Percentiles rank a stretch among this genome's conserved stretches.
Evolutionary conservation across 2,888 invertebrate species (phyloP).

Genomic region (Catocala nupta): DNA sequence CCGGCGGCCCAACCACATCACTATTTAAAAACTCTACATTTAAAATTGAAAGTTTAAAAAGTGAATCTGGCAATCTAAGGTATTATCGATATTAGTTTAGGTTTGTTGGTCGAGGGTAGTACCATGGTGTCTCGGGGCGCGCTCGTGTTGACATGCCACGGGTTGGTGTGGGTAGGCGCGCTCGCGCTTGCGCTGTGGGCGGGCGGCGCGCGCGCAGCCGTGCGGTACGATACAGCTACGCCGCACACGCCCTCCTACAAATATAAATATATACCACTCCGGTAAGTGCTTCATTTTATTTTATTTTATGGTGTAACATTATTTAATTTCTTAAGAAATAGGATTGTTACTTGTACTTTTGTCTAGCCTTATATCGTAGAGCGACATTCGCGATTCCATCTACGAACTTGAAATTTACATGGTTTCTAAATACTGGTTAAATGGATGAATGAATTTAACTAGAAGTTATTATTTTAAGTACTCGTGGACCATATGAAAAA

Average conservation of each 20-base stretch:
- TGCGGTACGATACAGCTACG: conserved; percentile 78
- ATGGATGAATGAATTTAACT: too few species aligned
- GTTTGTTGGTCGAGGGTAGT: conserved; percentile 27
- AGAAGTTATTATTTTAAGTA: too few species aligned
- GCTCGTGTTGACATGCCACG: conserved; percentile 69
- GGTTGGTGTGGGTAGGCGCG: conserved; percentile 67
- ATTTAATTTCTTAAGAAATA: too few species aligned
- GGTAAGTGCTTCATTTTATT: conserved; percentile 65
- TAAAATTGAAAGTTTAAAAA: conserved; percentile 32
- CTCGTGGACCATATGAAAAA: too few species aligned
- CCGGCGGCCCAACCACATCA: conserved; percentile 64
- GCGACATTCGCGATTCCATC: too few species aligned
- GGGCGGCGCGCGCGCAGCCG: conserved; percentile 68
- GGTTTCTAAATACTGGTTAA: too few species aligned
- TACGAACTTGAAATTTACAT: too few species aligned
- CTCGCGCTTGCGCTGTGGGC: conserved; percentile 73
- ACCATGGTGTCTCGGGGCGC: conserved; percentile 67
- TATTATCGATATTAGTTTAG: conserved; percentile 9
- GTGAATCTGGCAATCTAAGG: conserved; percentile 28
- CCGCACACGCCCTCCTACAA: conserved; percentile 75
- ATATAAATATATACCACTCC: conserved; percentile 78
- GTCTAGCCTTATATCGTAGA: too few species aligned
- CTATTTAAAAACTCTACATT: conserved; percentile 21
- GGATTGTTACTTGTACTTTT: too few species aligned
- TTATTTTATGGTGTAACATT: too few species aligned